Evolutionary conservation across 2,888 invertebrate genomes (phyloP).

Genomic region (Serripes groenlandicus): DNA sequence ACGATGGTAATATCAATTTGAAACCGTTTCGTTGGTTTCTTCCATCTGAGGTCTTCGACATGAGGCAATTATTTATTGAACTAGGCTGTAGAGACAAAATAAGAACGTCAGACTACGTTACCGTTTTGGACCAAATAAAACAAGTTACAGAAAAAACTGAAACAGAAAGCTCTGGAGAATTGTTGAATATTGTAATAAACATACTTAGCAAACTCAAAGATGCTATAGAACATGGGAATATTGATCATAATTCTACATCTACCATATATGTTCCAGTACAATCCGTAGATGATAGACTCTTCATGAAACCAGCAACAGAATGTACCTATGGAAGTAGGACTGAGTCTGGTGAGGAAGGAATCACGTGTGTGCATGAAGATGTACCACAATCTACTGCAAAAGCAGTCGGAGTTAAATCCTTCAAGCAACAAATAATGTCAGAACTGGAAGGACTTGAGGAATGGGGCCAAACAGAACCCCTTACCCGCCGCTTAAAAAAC

Average conservation of each 20-base stretch:
- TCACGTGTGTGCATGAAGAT: slow-evolving; percentile 11
- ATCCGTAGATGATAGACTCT: background rate
- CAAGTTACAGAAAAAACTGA: background rate
- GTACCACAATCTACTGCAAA: slow-evolving; percentile 68
- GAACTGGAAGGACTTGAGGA: slow-evolving; percentile 66
- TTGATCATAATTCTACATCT: slow-evolving; percentile 12
- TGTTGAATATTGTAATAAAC: slow-evolving; percentile 6
- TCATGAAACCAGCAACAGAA: slow-evolving; percentile 18
- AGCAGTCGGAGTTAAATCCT: slow-evolving; percentile 73
- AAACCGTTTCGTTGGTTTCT: slow-evolving; percentile 51
- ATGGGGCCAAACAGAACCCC: slow-evolving; percentile 79
- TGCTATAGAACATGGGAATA: background rate
- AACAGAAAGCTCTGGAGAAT: background rate
- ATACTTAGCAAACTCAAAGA: slow-evolving; percentile 35
- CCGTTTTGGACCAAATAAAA: background rate
- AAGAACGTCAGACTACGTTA: background rate
- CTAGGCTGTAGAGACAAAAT: slow-evolving; percentile 25
- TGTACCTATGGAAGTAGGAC: slow-evolving; percentile 36
- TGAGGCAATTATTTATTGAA: slow-evolving; percentile 32
- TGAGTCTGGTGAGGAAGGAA: slow-evolving; percentile 36
- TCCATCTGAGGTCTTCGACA: slow-evolving; percentile 35
- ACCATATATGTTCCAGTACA: slow-evolving; percentile 38
- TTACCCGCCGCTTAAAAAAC: slow-evolving; percentile 74
- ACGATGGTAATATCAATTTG: slow-evolving; percentile 32
- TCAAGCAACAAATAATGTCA: slow-evolving; percentile 71